Evolutionary conservation across 2,888 invertebrate genomes (phyloP), one percentile per base, ranked within the genome.

Genomic region (Neoaliturus tenellus): DNA sequence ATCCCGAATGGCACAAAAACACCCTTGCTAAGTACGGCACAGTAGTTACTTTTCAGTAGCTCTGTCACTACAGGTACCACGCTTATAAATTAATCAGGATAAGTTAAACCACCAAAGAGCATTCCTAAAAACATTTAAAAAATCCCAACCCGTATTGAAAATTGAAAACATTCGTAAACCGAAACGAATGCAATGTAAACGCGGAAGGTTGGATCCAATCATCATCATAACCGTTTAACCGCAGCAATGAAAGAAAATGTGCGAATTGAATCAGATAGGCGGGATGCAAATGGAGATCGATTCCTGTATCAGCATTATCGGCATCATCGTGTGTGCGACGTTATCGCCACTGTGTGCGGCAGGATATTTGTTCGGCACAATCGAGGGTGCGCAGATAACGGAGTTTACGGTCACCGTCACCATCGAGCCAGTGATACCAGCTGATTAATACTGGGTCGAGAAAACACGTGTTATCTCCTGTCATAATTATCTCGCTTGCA

Each of bases 211-310:
- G n/a, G n/a, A 62, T 4, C 55, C 62, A 14, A 62, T 28, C 62
- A 62, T 31, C 28, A 28, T 23, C 23, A 48, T 48, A 51, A 62
- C 8, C 62, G 31, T 62, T 62, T 62, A 62, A 62, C 62, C 31
- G 62, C 17, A n/a, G 71, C 39, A 71, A 71, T 71, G 39, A 71
- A 39, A 71, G 71, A 71, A 71, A 71, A 71, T 71, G 71, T 71
- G 35, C 71, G 71, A 71, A 71, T 71, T 39, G 35, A 71, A 71
- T 71, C 71, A 71, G 71, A 71, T 71, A 71, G 23, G 10, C n/a
- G n/a, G n/a, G 35, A 67, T 35, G 33, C 35, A 33, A 71, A 71
- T 35, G 25, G 0, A 17, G 20, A 71, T 71, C 71, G 71, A 71
- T 39, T 39, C 35, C 39, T 71, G 71, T 35, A 41, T 71, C 39